Base-by-base conservation (phyloP, 2,888 invertebrate genomes). In the Neocrepidodera transversa region DNA sequence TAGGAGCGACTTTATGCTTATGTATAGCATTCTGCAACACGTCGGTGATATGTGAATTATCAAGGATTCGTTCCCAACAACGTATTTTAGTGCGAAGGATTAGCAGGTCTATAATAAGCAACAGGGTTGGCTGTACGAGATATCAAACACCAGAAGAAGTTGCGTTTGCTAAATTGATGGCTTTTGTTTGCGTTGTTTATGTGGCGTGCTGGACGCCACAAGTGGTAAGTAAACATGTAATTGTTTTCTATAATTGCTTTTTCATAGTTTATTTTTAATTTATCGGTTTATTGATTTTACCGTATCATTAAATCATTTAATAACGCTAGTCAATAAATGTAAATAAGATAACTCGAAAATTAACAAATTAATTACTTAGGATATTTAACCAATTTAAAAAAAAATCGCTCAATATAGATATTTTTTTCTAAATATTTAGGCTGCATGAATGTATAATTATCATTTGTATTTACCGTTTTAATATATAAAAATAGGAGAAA, bases 161-260 rank as follows among this genome's bases (percentile, higher is more conserved):
- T 49, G 90, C 92, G 62, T 93, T 94, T 79, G 92, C 92, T 68
- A 85, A 89, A 70, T 84, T 93, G 38, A 93, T 93, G 93, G 89
- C 90, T 1, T 85, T 89, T 49, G 84, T 94, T 36, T 92, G 93
- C 65, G 85, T 92, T 64, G 87, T 91, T 20, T 93, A 93, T 77
- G 88, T 93, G 72, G 80, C 89, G 38, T 93, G 92, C 79, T 94
- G 93, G 93, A 83, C 92, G 81, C 93, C 93, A 17, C 92, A 93
- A 79, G 88, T 93, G 90, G 93, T 93, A 75, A 83, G 68, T 67
- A 60, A 36, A 28, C 43, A 30, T 13, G 35, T 14, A 43, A 28
- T 28, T 28, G 10, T 6, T 23, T n/a, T n/a, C n/a, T n/a, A n/a
- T n/a, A n/a, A n/a, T n/a, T n/a, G n/a, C n/a, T n/a, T n/a, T 28